Evolutionary conservation across 1,140 invertebrate species (phyloP).

Genomic region (Nomia melanderi): DNA sequence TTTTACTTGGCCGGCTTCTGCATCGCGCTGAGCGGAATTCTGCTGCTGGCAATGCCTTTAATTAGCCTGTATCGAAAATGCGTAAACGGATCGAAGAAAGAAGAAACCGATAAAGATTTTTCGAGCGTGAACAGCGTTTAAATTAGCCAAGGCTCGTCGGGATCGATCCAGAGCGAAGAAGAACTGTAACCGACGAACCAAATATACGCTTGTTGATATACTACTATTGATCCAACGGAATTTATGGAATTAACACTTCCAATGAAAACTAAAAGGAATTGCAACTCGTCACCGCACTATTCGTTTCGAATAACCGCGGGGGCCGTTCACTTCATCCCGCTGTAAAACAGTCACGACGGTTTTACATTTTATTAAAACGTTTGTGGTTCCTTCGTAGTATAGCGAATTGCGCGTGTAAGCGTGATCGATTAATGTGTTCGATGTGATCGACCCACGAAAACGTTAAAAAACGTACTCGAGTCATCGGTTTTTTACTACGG

Average conservation of each 20-base stretch:
- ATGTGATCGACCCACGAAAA: background rate
- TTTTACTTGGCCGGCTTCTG: conserved; percentile 94
- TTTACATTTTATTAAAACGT: conserved; percentile 26
- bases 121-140: conserved; percentile 74
- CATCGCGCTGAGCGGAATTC: conserved; percentile 90
- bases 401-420: background rate
- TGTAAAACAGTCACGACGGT: background rate
- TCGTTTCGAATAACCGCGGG: conserved; percentile 16
- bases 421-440: background rate
- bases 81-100: conserved; percentile 61
- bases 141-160: conserved; percentile 2
- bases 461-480: background rate
- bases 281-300: conserved; percentile 4
- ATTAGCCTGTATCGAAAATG: conserved; percentile 78
- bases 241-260: conserved; percentile 35
- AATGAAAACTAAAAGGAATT: conserved; percentile 41
- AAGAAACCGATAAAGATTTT: conserved; percentile 65
- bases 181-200: background rate
- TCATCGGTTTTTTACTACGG: background rate
- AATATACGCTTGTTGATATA: background rate
- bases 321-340: conserved; percentile 5
- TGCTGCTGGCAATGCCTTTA: conserved; percentile 86
- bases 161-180: background rate
- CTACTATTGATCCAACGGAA: conserved; percentile 25
- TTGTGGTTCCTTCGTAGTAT: conserved; percentile 44